Percentiles rank a stretch among this genome's conserved stretches.
phyloP scores from a whole-genome alignment of 2,888 invertebrate species.

The Megamerina dolium region DNA sequence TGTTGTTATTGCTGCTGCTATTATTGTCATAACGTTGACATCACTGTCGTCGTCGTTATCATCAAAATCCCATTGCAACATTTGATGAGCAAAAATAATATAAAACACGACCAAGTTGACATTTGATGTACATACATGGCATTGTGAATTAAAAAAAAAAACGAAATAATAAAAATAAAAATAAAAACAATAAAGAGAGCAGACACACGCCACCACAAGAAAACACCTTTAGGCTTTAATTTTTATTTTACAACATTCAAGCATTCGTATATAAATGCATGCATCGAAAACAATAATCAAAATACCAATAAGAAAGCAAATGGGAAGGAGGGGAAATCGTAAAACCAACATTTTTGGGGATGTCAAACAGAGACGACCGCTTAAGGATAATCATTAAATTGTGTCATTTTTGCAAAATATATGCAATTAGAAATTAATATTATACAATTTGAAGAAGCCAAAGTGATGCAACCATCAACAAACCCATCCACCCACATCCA shows the following conservation, averaged over 20 bases:
- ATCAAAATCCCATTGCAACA: too few species aligned
- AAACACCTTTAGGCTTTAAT: conserved; percentile 15
- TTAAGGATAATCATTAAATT: conserved; percentile 16
- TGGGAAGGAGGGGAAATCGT: too few species aligned
- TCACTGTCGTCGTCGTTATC: too few species aligned
- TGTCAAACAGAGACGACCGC: too few species aligned
- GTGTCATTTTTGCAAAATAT: conserved; percentile 32
- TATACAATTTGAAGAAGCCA: conserved; percentile 22
- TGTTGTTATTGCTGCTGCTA: background rate
- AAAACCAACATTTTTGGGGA: too few species aligned
- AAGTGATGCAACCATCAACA: too few species aligned
- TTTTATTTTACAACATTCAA: too few species aligned
- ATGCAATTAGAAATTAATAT: conserved; percentile 47
- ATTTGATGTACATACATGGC: conserved; percentile 42
- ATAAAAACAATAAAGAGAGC: background rate
- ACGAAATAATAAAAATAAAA: conserved; percentile 10
- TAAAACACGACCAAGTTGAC: conserved; percentile 32
- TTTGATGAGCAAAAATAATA: conserved; percentile 11
- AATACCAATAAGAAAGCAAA: conserved; percentile 11
- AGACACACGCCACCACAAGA: background rate
- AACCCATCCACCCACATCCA: too few species aligned
- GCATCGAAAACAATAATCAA: conserved; percentile 5
- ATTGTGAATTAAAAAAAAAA: conserved; percentile 38
- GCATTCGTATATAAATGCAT: background rate
- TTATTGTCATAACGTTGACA: too few species aligned